Conservation (phyloP, 2,113 vertebrate genomes). For the Nanorana parkeri region DNA sequence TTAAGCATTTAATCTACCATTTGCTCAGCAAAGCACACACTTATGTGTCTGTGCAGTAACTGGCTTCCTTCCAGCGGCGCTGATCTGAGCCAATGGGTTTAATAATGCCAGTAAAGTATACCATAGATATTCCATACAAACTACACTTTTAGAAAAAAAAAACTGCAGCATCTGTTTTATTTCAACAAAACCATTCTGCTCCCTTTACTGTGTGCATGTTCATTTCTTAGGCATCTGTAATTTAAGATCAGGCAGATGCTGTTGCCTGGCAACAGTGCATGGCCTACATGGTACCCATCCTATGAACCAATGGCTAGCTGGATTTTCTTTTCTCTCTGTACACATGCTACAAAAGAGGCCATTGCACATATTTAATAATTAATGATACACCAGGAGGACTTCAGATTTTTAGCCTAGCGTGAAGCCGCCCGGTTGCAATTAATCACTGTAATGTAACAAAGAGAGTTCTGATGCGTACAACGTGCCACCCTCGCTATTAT, state of each 20-base stretch:
- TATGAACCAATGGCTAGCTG: slow-evolving; percentile 48
- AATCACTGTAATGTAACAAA: slow-evolving; percentile 2
- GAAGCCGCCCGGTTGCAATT: background rate
- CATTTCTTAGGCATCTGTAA: slow-evolving; percentile 12
- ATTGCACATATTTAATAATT: slow-evolving; percentile 49
- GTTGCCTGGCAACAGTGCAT: slow-evolving; percentile 51
- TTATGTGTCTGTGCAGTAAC: background rate
- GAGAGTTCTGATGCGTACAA: background rate
- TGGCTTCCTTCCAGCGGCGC: background rate
- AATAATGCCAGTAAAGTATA: background rate
- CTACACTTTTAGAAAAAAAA: background rate
- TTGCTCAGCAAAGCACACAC: background rate
- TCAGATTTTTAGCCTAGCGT: slow-evolving; percentile 16
- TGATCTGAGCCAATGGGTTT: background rate
- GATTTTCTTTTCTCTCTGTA: slow-evolving; percentile 11
- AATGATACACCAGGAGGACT: slow-evolving; percentile 35
- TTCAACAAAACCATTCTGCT: background rate
- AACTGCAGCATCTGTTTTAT: background rate
- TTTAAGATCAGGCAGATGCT: slow-evolving; percentile 41
- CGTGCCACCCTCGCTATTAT: background rate
- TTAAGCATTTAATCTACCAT: background rate
- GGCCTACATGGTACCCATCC: slow-evolving; percentile 52
- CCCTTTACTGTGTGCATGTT: slow-evolving; percentile 1
- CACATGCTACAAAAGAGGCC: slow-evolving; percentile 40
- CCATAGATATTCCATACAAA: background rate